Base-by-base conservation (phyloP, 1,140 invertebrate genomes). In the roundworm (Caenorhabditis elegans) region DNA sequence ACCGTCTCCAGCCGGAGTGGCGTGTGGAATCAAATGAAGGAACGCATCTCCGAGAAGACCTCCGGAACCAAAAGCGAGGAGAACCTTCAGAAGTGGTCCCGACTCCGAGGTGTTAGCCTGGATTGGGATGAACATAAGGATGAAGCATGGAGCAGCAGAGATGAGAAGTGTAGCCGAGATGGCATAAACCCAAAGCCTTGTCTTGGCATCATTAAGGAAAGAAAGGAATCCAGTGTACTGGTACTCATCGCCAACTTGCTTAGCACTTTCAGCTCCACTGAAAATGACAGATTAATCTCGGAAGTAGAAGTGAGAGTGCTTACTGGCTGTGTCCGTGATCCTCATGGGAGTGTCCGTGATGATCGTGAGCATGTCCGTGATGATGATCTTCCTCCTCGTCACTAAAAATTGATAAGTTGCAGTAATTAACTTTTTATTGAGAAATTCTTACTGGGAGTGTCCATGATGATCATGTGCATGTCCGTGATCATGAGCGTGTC, bases 41-140 rank as follows among this genome's bases (percentile, higher is more conserved):
- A 98, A 98, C 8, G 96, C 96, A 92, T 98, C 96, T 17, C 96
- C 96, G 2, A 98, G 91, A 13, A 98, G 91, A 81, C 96, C 95
- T 65, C 96, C 96, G 4, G 95, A 96, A 13, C 95, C 96, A 92
- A 98, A 98, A 82, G 94, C 95, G 15, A 98, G 91, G 17, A 97
- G 91, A 53, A 97, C 92, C 91, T 97, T 97, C 15, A 98, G 90
- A 76, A 88, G 83, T 19, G 88, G 48, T 36, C 51, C 78, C 15
- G 83, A 80, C 11, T 85, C 83, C 1, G 93, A 93, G 39, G 93
- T 94, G 85, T 96, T 96, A n/a, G 78, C 81, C 87, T 96, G 94
- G 75, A 83, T 83, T 0, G 96, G 96, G 85, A 98, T 95, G 79
- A 97, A 93, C 87, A 97, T 95, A 1, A 99, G 92, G 78, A 98